These are phyloP conservation scores for Metacarcinus magister DNA, from an alignment of 2,888 invertebrate genomes.

Conservation along the genomic window DNA sequence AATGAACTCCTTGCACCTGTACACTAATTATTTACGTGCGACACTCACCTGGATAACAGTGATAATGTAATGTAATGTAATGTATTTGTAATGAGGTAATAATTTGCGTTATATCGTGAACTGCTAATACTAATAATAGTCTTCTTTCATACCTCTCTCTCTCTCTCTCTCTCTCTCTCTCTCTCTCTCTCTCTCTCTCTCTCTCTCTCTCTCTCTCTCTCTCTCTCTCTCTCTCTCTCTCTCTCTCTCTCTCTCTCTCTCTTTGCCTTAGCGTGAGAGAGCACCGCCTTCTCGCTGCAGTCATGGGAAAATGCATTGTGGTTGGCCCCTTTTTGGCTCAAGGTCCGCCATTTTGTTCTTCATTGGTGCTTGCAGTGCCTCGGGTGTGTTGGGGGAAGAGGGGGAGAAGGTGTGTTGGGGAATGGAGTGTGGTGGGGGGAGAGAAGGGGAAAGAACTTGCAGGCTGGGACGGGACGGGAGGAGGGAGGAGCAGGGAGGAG, in stretches of 20 bases:
- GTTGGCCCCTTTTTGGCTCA: background rate
- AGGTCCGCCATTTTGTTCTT: conserved; percentile 17
- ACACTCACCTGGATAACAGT: too few relatives aligned
- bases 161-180: background rate
- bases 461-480: background rate
- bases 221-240: conserved; percentile 22
- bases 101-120: too few relatives aligned
- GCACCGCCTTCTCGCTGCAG: background rate
- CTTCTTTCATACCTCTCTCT: background rate
- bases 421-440: background rate
- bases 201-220: conserved; percentile 16
- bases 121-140: background rate
- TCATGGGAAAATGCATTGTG: conserved; percentile 6
- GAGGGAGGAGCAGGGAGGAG: background rate
- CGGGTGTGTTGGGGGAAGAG: background rate
- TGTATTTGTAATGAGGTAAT: too few relatives aligned
- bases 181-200: conserved; percentile 32
- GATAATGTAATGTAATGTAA: too few relatives aligned
- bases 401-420: background rate
- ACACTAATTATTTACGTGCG: too few relatives aligned
- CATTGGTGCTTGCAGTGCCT: background rate
- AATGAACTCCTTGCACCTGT: too few relatives aligned
- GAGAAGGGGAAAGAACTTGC: background rate
- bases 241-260: conserved; percentile 5
- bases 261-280: background rate